Percentiles rank a stretch among this genome's conserved stretches.
Conservation (phyloP, 2,888 invertebrate species). For the Deilephila elpenor region DNA sequence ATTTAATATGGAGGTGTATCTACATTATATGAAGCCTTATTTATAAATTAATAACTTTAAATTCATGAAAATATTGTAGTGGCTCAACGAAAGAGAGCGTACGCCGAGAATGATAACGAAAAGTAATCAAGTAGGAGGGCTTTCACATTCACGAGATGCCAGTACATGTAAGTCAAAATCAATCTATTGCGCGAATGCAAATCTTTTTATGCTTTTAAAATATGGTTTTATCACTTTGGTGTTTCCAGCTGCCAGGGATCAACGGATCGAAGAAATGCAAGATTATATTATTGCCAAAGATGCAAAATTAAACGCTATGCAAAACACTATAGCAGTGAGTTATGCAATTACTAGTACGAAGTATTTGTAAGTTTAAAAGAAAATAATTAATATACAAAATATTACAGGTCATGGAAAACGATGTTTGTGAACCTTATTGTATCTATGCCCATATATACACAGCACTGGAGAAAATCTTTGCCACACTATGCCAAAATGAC, state of each 20-base stretch:
- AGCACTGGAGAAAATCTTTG: slow-evolving; percentile 78
- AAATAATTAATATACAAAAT: background rate
- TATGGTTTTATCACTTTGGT: slow-evolving; percentile 22
- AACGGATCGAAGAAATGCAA: slow-evolving; percentile 70
- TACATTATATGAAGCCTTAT: background rate
- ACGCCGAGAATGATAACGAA: slow-evolving; percentile 49
- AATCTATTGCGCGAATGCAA: background rate
- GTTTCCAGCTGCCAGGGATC: slow-evolving; percentile 61
- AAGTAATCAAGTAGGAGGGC: slow-evolving; percentile 47
- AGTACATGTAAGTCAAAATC: slow-evolving; percentile 46
- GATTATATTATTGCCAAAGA: slow-evolving; percentile 72
- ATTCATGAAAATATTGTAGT: slow-evolving; percentile 39
- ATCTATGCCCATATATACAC: slow-evolving; percentile 79
- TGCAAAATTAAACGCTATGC: slow-evolving; percentile 76
- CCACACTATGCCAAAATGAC: slow-evolving; percentile 68
- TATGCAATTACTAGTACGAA: background rate
- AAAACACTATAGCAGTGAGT: slow-evolving; percentile 72
- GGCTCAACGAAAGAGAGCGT: slow-evolving; percentile 46
- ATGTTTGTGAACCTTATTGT: slow-evolving; percentile 77
- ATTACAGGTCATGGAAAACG: slow-evolving; percentile 75
- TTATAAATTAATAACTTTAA: no score
- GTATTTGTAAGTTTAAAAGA: background rate
- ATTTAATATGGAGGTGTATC: background rate
- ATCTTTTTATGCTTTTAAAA: background rate
- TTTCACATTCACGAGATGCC: slow-evolving; percentile 40